These are phyloP conservation scores for Platerodrilus igneus DNA, from an alignment of 2,888 invertebrate genomes.

Conservation along the genomic window DNA sequence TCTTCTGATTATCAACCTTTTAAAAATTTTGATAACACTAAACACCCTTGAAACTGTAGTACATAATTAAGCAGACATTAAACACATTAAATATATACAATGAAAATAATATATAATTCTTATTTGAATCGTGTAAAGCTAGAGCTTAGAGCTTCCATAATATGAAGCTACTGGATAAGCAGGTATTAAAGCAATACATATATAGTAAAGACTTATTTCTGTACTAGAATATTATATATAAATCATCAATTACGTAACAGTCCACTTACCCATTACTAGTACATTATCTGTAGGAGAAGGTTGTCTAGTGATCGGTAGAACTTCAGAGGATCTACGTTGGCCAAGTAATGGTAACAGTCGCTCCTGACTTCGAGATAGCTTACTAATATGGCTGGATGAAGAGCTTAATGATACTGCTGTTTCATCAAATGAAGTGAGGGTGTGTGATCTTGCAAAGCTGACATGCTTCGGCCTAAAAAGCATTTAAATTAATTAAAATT, in stretches of 20 bases:
- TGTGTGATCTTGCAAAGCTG: conserved; percentile 84
- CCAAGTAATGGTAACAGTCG: conserved; percentile 63
- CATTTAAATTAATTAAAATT: background rate
- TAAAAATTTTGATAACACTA: no score
- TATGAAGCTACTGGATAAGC: no score
- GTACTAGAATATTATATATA: no score
- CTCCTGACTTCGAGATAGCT: conserved; percentile 59
- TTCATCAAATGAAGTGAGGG: conserved; percentile 79
- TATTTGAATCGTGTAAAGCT: no score
- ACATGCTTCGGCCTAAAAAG: conserved; percentile 77
- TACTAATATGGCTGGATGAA: conserved; percentile 42
- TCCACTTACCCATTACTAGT: conserved; percentile 53
- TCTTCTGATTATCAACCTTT: no score
- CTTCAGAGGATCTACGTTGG: conserved; percentile 53
- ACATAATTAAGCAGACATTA: no score
- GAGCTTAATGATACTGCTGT: conserved; percentile 50
- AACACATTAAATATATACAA: no score
- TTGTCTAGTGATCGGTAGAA: conserved; percentile 48
- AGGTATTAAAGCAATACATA: no score
- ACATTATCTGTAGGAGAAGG: conserved; percentile 53
- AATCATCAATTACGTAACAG: conserved; percentile 5
- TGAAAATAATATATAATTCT: no score
- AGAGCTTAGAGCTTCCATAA: no score
- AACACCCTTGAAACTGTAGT: no score
- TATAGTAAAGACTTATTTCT: no score